Evolutionary conservation across 2,797 vertebrate genomes (phyloP).

Genomic region (Urophycis tenuis): DNA sequence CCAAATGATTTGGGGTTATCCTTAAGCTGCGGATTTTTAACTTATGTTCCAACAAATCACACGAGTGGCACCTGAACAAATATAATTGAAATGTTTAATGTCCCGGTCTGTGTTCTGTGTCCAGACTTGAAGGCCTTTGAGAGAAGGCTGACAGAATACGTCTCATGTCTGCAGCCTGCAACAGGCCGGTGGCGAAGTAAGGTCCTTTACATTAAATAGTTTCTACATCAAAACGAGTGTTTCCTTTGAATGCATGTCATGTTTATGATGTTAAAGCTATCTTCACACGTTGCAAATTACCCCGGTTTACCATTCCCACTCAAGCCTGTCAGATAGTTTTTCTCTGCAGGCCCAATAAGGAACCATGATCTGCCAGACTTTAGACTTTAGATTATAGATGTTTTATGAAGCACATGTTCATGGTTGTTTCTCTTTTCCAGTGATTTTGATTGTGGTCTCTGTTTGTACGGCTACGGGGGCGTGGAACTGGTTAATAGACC

Average conservation of each 20-base stretch:
- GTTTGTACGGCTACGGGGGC: slow-evolving; percentile 98
- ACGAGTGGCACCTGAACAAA: background rate
- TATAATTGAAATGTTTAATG: background rate
- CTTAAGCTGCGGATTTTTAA: background rate
- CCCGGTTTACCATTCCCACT: background rate
- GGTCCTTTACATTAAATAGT: slow-evolving; percentile 45
- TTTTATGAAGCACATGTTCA: background rate
- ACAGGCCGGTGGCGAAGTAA: slow-evolving; percentile 99
- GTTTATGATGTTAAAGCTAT: background rate
- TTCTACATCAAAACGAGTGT: background rate
- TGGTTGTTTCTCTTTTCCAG: slow-evolving; percentile 58
- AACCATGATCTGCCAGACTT: background rate
- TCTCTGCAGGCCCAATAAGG: background rate
- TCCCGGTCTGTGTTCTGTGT: background rate
- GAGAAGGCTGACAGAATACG: slow-evolving; percentile 95
- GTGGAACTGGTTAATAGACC: slow-evolving; percentile 99
- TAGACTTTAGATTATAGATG: background rate
- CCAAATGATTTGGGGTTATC: too few species aligned
- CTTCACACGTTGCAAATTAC: background rate
- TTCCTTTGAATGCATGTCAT: background rate
- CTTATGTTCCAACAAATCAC: background rate
- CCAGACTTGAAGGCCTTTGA: slow-evolving; percentile 98
- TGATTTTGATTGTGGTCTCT: slow-evolving; percentile 97
- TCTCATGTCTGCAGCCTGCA: slow-evolving; percentile 95
- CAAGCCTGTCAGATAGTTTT: background rate